Base-by-base conservation (phyloP, 1,140 invertebrate species). In the Potamilus streckersoni region DNA sequence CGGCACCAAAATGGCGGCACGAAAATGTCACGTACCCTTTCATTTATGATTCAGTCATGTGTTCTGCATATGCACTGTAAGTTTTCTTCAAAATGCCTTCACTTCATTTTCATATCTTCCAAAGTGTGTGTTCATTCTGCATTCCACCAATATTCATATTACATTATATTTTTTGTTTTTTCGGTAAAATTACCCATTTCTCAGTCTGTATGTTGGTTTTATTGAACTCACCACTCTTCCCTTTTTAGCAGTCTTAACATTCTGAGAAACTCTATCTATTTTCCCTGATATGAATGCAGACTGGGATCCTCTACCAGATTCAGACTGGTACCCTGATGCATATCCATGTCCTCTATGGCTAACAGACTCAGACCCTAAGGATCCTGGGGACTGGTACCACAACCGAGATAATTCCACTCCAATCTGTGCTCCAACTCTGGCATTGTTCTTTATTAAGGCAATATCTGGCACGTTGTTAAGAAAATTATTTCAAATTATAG, bases 371-470 rank as follows among this genome's bases (percentile, higher is more conserved):
- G 23, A 27, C 57, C 23, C 38, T 58, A n/a, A 57, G n/a, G 59
- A 8, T 59, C 12, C 19, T 1, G 0, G 38, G 38, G 58, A 56
- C 58, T 64, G 60, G 5, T 49, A 20, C 23, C 31, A 38, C 27
- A 78, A 58, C 63, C 79, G 74, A 20, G 71, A 85, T 74, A 94
- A 92, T 85, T 93, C 92, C 11, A 93, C 88, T 14, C 96, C 95
- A 83, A 99, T 96, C 89, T 95, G 89, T 69, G 95, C 93, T 20
- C 95, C 97, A 69, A 97, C 92, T 78, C 87, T 91, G 4, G 96
- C 97, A 91, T 99, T 99, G 90, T 98, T 97, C 91, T 96, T 94
- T 82, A 99, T 94, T 49, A 99, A 91, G 6, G 94, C 95, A 85
- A 97, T 94, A 91, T 98, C 96, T 94, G 87, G n/a, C 56, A 64